Conservation (phyloP, 2,113 vertebrate species). For the human region DNA sequence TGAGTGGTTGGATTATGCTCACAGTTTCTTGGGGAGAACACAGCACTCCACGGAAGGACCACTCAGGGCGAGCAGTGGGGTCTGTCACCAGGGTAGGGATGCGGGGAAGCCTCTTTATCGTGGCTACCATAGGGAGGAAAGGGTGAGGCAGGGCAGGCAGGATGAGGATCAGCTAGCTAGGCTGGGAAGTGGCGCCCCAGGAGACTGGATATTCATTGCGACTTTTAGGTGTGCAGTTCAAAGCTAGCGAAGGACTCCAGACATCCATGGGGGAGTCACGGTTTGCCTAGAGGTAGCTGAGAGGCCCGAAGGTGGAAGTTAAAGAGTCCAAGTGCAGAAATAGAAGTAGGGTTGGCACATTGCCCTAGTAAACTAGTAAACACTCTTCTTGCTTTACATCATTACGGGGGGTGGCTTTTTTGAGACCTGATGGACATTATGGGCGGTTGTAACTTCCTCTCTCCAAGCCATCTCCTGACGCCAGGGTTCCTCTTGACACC, state of each 20-base stretch:
- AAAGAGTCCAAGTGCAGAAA: not conserved
- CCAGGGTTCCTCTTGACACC: not conserved
- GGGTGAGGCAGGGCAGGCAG: not conserved
- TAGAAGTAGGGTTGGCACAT: not conserved
- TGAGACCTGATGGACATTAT: not conserved
- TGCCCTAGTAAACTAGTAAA: not conserved
- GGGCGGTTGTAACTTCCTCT: not conserved
- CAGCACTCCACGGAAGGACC: not conserved
- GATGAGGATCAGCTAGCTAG: not conserved
- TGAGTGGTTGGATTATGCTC: too few relatives aligned
- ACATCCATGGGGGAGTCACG: not conserved
- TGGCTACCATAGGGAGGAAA: not conserved
- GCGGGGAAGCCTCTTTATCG: not conserved
- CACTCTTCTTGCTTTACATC: not conserved
- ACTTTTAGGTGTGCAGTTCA: not conserved
- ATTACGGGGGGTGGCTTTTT: not conserved
- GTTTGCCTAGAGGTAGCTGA: not conserved
- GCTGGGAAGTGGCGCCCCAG: not conserved
- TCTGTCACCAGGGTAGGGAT: too few relatives aligned
- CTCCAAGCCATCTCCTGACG: not conserved
- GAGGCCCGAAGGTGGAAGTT: not conserved
- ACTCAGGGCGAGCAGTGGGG: not conserved
- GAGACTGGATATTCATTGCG: not conserved
- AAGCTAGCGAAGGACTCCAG: not conserved
- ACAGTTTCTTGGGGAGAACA: not conserved